These are phyloP conservation scores for Osmoderma eremita DNA, from an alignment of 2,888 invertebrate genomes.

Conservation along the genomic window DNA sequence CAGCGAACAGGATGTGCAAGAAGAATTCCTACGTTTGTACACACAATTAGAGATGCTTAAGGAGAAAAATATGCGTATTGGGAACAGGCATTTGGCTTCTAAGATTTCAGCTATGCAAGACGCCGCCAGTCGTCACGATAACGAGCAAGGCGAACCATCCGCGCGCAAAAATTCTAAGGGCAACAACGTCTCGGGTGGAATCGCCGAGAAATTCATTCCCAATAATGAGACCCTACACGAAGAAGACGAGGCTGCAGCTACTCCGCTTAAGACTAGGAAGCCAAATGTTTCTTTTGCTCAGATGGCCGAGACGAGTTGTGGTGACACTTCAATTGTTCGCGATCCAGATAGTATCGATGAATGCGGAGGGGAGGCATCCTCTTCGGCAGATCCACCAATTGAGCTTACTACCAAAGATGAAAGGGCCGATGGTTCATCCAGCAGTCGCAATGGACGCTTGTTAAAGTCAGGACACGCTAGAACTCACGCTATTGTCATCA, in stretches of 20 bases:
- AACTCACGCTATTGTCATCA: slow-evolving; percentile 82
- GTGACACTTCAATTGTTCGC: slow-evolving; percentile 42
- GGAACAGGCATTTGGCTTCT: slow-evolving; percentile 77
- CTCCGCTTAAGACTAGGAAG: slow-evolving; percentile 56
- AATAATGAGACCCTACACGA: slow-evolving; percentile 60
- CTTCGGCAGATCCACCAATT: slow-evolving; percentile 46
- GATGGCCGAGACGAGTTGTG: slow-evolving; percentile 48
- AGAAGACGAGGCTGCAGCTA: slow-evolving; percentile 46
- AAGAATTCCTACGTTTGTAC: slow-evolving; percentile 84
- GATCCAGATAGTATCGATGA: slow-evolving; percentile 46
- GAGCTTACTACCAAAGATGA: slow-evolving; percentile 54
- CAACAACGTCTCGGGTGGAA: slow-evolving; percentile 60
- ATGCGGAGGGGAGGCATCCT: slow-evolving; percentile 43
- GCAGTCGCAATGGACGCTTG: slow-evolving; percentile 58
- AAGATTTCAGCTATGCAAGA: slow-evolving; percentile 86
- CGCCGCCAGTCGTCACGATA: slow-evolving; percentile 73
- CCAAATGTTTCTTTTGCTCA: slow-evolving; percentile 66
- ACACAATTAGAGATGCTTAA: slow-evolving; percentile 83
- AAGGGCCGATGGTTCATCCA: slow-evolving; percentile 52
- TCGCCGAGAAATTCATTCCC: slow-evolving; percentile 59
- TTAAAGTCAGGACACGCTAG: slow-evolving; percentile 74
- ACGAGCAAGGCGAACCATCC: slow-evolving; percentile 60
- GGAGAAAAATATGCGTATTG: slow-evolving; percentile 79
- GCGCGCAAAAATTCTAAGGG: slow-evolving; percentile 60
- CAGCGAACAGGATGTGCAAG: slow-evolving; percentile 70